These are phyloP conservation scores for Ormyrus nitidulus DNA, from an alignment of 2,888 invertebrate genomes.

Conservation along the genomic window DNA sequence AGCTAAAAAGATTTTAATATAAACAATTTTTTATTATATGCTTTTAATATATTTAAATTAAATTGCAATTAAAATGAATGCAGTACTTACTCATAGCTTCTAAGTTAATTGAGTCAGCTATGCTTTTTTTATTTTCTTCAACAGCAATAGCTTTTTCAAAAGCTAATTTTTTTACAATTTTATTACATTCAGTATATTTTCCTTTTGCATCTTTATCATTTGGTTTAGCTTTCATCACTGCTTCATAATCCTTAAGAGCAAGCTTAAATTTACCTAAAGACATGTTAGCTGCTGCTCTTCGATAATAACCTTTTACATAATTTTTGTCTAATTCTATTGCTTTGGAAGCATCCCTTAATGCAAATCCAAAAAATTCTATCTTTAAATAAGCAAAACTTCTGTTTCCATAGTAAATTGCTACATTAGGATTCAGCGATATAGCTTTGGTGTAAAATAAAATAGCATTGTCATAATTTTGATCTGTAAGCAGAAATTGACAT, in stretches of 20 bases:
- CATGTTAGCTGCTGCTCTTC: conserved; percentile 98
- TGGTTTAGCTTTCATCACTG: conserved; percentile 94
- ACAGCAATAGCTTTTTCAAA: conserved; percentile 98
- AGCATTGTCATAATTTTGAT: conserved; percentile 92
- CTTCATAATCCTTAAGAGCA: conserved; percentile 97
- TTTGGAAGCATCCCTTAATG: conserved; percentile 92
- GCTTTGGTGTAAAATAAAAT: conserved; percentile 92
- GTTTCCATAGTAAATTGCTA: conserved; percentile 94
- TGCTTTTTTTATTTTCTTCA: conserved; percentile 90
- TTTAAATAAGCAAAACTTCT: conserved; percentile 96
- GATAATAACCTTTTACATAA: conserved; percentile 97
- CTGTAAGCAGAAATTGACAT: conserved; percentile 77
- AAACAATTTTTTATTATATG: conserved; percentile 12
- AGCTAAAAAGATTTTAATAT: conserved; percentile 77
- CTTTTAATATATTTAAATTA: conserved; percentile 49
- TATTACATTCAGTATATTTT: conserved; percentile 95
- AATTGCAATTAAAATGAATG: neutral
- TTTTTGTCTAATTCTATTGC: conserved; percentile 92
- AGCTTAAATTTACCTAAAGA: conserved; percentile 97
- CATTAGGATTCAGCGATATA: conserved; percentile 88
- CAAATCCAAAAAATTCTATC: conserved; percentile 96
- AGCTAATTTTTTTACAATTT: conserved; percentile 95
- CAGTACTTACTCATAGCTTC: conserved; percentile 89
- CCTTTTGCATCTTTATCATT: conserved; percentile 95
- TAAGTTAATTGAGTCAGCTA: conserved; percentile 92